Evolutionary conservation across 2,113 vertebrate species (phyloP), one percentile per base, ranked within the genome.

Genomic region (Hirundichthys speculiger): DNA sequence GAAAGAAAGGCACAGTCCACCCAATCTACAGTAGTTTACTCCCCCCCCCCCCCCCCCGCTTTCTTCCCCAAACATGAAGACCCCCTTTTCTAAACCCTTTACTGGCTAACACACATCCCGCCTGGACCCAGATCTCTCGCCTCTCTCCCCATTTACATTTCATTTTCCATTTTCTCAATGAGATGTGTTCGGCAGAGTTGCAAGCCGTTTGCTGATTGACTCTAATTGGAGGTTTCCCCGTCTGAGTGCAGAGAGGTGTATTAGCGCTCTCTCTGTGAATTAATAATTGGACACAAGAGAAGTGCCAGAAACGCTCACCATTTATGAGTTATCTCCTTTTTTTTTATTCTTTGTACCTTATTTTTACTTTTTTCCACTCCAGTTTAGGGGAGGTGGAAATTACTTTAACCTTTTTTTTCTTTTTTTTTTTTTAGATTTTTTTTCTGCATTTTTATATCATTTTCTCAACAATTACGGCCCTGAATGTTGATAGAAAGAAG

Each of bases 151-250:
- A 90, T 88, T 91, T 90, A 75, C 78, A 90, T 90, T 91, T 89
- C 88, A 89, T 49, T 62, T 70, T 67, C 83, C 70, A 75, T 86
- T 69, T 86, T 77, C 71, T 88, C 84, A 83, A 70, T 86, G 88
- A 77, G 83, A 87, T 61, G 74, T 66, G 82, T 82, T 93, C 91
- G 74, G 38, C 91, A 57, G 72, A 91, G 92, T 93, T 93, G 92
- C 91, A 87, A 94, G 92, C 92, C 91, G 91, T 94, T 94, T 92
- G 5, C 93, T 95, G 95, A 96, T 94, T 95, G 94, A 93, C 94
- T 95, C 93, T 96, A 96, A 97, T 95, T 96, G 95, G 94, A 96
- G 92, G 96, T 95, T 94, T 96, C 94, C 94, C 94, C 94, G 93
- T 94, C 93, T 93, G 92, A 95, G 91, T 94, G 92, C 86, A 87